phyloP scores from a whole-genome alignment of 1,140 invertebrate genomes.

The Cataglyphis hispanica region DNA sequence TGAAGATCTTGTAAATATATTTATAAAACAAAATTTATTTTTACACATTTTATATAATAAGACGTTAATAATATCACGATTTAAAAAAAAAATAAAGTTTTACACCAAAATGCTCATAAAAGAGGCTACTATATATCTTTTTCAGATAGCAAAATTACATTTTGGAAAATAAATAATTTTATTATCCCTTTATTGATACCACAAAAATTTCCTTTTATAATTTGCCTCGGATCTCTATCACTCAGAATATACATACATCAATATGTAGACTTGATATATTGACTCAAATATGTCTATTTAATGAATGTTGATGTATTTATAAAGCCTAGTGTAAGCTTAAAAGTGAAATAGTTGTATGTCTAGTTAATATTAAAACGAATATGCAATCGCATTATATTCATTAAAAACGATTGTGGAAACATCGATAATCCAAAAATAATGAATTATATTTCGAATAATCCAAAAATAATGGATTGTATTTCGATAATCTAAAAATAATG shows the following conservation, averaged over 20 bases:
- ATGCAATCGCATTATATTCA: neutral
- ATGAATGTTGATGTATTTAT: neutral
- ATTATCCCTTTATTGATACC: neutral
- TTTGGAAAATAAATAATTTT: neutral
- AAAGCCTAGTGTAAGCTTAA: neutral
- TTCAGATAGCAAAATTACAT: neutral
- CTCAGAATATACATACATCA: neutral
- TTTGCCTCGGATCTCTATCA: neutral
- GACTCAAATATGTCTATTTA: neutral
- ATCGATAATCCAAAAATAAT: slow-evolving; percentile 7
- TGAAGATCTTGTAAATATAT: too few species aligned
- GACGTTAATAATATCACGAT: neutral
- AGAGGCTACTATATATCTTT: neutral
- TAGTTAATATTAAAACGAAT: slow-evolving; percentile 3
- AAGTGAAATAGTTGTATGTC: neutral
- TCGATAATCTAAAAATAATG: slow-evolving; percentile 2
- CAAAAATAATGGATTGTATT: slow-evolving; percentile 5
- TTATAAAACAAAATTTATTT: neutral
- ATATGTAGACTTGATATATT: neutral
- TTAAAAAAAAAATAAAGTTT: neutral
- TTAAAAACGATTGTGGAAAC: neutral
- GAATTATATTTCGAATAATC: neutral
- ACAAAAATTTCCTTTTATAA: neutral
- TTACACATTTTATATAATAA: neutral
- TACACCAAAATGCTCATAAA: neutral